A percentile compares a stretch with the other conserved stretches of the same genome.
phyloP scores from a whole-genome alignment of 1,140 invertebrate species.

The Sesamia nonagrioides region DNA sequence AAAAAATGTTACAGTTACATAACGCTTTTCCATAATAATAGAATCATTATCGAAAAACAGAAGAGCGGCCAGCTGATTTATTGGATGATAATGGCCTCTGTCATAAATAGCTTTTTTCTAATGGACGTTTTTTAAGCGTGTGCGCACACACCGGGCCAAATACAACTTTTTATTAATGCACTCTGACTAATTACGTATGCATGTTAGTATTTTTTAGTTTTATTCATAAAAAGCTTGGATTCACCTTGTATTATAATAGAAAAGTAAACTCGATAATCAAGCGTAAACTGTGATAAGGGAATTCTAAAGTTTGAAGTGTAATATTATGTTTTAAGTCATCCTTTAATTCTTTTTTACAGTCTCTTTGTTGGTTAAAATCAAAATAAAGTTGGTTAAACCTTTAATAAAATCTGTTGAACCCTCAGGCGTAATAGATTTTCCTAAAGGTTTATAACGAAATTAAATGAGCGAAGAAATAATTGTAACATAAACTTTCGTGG shows the following conservation, averaged over 20 bases:
- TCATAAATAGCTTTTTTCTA: constrained; percentile 86
- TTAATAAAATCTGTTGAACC: too few species aligned
- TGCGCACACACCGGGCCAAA: constrained; percentile 66
- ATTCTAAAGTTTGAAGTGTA: neutral
- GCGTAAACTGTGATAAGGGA: constrained; percentile 6
- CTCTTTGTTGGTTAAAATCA: too few species aligned
- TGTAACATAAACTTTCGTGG: too few species aligned
- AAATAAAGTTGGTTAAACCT: too few species aligned
- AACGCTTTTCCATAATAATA: constrained; percentile 88
- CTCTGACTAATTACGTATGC: constrained; percentile 68
- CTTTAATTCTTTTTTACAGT: too few species aligned
- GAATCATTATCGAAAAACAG: constrained; percentile 87
- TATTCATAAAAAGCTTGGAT: constrained; percentile 52
- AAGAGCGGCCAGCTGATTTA: constrained; percentile 87
- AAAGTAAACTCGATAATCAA: constrained; percentile 47
- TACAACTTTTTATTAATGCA: constrained; percentile 68
- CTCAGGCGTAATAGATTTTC: too few species aligned
- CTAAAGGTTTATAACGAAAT: too few species aligned
- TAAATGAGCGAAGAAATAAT: too few species aligned
- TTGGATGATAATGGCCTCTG: constrained; percentile 85
- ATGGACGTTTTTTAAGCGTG: constrained; percentile 74
- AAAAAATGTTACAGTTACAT: constrained; percentile 87
- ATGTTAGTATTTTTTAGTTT: constrained; percentile 56
- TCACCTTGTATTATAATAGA: constrained; percentile 63
- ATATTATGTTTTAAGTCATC: too few species aligned